Conservation (phyloP, 2,888 invertebrate genomes). For the Eulithis prunata region DNA sequence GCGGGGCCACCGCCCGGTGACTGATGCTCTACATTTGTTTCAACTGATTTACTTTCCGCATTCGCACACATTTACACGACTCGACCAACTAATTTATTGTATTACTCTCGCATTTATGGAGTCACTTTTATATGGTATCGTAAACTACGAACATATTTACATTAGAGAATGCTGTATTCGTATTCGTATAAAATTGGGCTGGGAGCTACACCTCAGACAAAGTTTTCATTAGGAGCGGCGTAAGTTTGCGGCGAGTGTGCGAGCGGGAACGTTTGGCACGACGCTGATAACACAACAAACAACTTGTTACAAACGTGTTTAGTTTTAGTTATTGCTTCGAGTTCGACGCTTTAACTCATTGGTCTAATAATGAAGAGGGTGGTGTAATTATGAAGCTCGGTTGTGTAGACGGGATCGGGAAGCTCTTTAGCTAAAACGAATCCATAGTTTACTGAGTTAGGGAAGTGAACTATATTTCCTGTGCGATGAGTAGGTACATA, state of each 20-base stretch:
- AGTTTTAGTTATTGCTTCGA: slow-evolving; percentile 82
- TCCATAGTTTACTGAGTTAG: slow-evolving; percentile 16
- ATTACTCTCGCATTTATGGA: slow-evolving; percentile 51
- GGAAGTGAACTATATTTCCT: slow-evolving; percentile 18
- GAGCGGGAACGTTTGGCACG: slow-evolving; percentile 78
- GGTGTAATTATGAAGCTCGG: slow-evolving; percentile 67
- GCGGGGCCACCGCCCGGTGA: slow-evolving; percentile 62
- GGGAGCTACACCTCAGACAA: slow-evolving; percentile 67
- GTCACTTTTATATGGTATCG: slow-evolving; percentile 20
- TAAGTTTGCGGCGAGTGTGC: slow-evolving; percentile 78
- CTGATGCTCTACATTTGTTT: slow-evolving; percentile 81
- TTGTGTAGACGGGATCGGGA: slow-evolving; percentile 49
- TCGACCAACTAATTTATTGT: slow-evolving; percentile 57
- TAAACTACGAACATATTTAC: slow-evolving; percentile 20
- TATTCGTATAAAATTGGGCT: slow-evolving; percentile 61
- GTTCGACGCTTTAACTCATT: slow-evolving; percentile 81
- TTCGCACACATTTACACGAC: slow-evolving; percentile 64
- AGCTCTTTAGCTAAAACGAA: slow-evolving; percentile 37
- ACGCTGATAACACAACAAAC: slow-evolving; percentile 83
- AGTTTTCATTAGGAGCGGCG: slow-evolving; percentile 79
- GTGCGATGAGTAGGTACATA: slow-evolving; percentile 7
- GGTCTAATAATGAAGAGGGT: slow-evolving; percentile 76
- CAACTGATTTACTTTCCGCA: slow-evolving; percentile 78
- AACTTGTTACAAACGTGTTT: slow-evolving; percentile 84
- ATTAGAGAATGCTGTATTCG: slow-evolving; percentile 40